phyloP scores from a whole-genome alignment of 2,113 vertebrate genomes.

The Thunnus maccoyii region DNA sequence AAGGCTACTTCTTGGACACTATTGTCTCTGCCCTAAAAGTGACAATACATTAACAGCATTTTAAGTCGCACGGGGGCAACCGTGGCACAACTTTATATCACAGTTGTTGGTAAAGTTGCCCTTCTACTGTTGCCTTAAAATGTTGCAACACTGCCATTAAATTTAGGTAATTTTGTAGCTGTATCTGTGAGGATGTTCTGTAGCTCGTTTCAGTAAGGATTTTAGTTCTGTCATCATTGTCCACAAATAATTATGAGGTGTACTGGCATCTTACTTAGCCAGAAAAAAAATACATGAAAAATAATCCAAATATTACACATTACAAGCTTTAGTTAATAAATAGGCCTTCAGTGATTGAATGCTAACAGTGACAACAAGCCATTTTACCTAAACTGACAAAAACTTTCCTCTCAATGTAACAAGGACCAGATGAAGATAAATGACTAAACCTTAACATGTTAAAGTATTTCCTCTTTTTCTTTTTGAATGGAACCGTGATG shows the following conservation, averaged over 20 bases:
- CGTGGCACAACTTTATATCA: background rate
- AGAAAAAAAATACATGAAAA: background rate
- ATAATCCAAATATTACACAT: no score
- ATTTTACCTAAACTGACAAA: no score
- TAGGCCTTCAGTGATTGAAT: no score
- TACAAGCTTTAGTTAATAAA: no score
- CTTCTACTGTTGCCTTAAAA: slow-evolving; percentile 19
- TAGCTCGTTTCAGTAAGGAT: slow-evolving; percentile 7
- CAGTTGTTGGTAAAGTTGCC: slow-evolving; percentile 6
- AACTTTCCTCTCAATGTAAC: no score
- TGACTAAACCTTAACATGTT: no score
- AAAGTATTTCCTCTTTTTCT: background rate
- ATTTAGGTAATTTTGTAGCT: slow-evolving; percentile 16
- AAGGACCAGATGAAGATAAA: no score
- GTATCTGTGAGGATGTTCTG: slow-evolving; percentile 25
- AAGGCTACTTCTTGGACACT: slow-evolving; percentile 16
- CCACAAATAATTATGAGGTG: background rate
- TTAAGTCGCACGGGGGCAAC: background rate
- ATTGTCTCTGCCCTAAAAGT: slow-evolving; percentile 21
- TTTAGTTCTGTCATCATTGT: slow-evolving; percentile 19
- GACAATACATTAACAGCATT: background rate
- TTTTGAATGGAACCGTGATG: background rate
- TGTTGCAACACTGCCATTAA: slow-evolving; percentile 19
- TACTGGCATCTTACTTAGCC: background rate
- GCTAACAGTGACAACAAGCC: no score